Conservation (phyloP, 1,140 invertebrate genomes). For the Drosophila teissieri region DNA sequence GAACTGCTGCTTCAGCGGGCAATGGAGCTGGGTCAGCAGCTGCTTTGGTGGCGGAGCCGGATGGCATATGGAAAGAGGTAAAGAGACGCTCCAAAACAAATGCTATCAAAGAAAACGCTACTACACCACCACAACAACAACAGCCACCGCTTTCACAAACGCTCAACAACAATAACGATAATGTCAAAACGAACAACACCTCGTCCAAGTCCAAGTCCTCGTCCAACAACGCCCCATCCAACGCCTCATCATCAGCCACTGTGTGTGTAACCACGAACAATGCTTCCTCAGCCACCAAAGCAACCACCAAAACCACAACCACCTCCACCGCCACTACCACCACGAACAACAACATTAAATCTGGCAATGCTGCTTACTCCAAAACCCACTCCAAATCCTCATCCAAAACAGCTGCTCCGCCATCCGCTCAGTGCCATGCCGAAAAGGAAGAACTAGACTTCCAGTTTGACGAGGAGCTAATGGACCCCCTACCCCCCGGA, state of each 20-base stretch:
- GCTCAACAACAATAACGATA: constrained; percentile 71
- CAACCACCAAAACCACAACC: constrained; percentile 37
- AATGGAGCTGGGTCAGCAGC: constrained; percentile 47
- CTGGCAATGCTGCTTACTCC: constrained; percentile 75
- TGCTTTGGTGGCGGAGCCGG: constrained; percentile 79
- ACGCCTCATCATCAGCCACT: constrained; percentile 61
- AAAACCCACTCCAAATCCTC: constrained; percentile 78
- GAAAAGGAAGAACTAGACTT: constrained; percentile 96
- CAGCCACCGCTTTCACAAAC: constrained; percentile 77
- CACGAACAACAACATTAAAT: constrained; percentile 58
- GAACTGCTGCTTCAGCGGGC: constrained; percentile 32
- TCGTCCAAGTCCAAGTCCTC: constrained; percentile 60
- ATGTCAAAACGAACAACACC: constrained; percentile 60
- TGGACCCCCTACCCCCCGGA: constrained; percentile 88
- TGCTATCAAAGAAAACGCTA: constrained; percentile 84
- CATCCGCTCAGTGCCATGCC: constrained; percentile 83
- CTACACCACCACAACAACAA: constrained; percentile 77
- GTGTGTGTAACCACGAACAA: constrained; percentile 51
- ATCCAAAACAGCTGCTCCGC: constrained; percentile 80
- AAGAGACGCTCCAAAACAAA: constrained; percentile 86
- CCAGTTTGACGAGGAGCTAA: constrained; percentile 98
- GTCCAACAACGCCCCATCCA: constrained; percentile 60
- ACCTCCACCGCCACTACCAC: constrained; percentile 28
- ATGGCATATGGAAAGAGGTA: constrained; percentile 85
- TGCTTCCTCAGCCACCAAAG: constrained; percentile 44